Evolutionary conservation across 1,140 invertebrate genomes (phyloP).

Genomic region (Neomicropteryx cornuta): DNA sequence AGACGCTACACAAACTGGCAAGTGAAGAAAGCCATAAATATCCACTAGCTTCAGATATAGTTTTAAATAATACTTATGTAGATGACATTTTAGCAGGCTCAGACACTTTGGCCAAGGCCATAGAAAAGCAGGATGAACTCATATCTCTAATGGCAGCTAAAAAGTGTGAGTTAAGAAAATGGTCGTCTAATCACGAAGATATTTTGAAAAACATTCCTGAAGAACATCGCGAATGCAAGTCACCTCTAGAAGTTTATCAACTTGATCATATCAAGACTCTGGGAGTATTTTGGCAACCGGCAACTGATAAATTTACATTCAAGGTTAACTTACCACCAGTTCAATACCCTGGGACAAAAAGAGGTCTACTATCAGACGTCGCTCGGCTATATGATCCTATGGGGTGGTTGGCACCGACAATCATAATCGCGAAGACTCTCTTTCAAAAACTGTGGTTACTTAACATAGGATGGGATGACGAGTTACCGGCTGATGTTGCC

Average conservation of each 20-base stretch:
- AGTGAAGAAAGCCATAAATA: conserved; percentile 16
- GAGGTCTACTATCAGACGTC: conserved; percentile 11
- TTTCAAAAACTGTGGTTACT: conserved; percentile 32
- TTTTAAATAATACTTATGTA: conserved; percentile 25
- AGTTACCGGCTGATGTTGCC: conserved; percentile 12
- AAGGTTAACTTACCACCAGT: conserved; percentile 5
- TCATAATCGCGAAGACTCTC: conserved; percentile 29
- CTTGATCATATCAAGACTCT: conserved; percentile 17
- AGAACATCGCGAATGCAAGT: conserved; percentile 2
- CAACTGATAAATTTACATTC: conserved; percentile 15
- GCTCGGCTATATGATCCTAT: conserved; percentile 24
- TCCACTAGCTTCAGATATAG: conserved; percentile 16
- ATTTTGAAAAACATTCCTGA: conserved; percentile 12
- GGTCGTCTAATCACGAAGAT: conserved; percentile 19
- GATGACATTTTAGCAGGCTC: conserved; percentile 28
- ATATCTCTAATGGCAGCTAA: conserved; percentile 13
- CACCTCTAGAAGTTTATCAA: conserved; percentile 8
- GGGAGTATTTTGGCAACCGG: conserved; percentile 21
- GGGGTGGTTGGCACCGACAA: conserved; percentile 27
- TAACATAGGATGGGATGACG: conserved; percentile 27
- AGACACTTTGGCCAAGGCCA: conserved; percentile 20
- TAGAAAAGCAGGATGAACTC: conserved; percentile 5
- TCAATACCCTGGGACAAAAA: conserved; percentile 8
- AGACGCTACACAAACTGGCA: conserved; percentile 23
- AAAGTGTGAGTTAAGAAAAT: conserved; percentile 21